These are phyloP conservation scores for Cosmopolites sordidus DNA, from an alignment of 2,888 invertebrate species.

Conservation along the genomic window DNA sequence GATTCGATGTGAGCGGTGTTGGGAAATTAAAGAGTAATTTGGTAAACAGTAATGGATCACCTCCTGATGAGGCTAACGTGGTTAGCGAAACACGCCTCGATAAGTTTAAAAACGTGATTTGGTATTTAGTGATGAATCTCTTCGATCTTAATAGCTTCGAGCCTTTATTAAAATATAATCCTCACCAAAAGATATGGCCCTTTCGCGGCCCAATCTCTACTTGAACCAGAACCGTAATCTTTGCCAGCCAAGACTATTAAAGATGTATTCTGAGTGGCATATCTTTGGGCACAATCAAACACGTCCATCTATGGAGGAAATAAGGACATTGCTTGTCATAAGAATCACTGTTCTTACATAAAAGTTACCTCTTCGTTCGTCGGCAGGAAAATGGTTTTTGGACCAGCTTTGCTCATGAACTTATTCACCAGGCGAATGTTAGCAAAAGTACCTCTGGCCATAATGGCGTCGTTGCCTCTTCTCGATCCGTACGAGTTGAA, in stretches of 20 bases:
- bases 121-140: no score
- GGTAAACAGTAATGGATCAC: no score
- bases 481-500: slow-evolving; percentile 98
- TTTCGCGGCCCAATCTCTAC: slow-evolving; percentile 98
- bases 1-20: no score
- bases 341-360: background rate
- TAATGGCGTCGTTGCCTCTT: slow-evolving; percentile 94
- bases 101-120: no score
- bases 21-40: no score
- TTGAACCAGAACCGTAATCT: slow-evolving; percentile 97
- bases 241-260: slow-evolving; percentile 90
- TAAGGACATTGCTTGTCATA: background rate
- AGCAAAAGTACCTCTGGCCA: slow-evolving; percentile 97
- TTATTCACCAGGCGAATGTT: slow-evolving; percentile 95
- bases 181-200: slow-evolving; percentile 88
- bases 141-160: no score
- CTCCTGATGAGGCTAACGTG: no score
- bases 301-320: slow-evolving; percentile 70
- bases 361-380: slow-evolving; percentile 68
- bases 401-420: slow-evolving; percentile 73
- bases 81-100: no score
- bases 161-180: no score
- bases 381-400: slow-evolving; percentile 82
- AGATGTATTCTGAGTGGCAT: slow-evolving; percentile 68
- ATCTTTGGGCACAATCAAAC: slow-evolving; percentile 90